phyloP scores from a whole-genome alignment of 2,797 vertebrate species.

The Vultur gryphus region DNA sequence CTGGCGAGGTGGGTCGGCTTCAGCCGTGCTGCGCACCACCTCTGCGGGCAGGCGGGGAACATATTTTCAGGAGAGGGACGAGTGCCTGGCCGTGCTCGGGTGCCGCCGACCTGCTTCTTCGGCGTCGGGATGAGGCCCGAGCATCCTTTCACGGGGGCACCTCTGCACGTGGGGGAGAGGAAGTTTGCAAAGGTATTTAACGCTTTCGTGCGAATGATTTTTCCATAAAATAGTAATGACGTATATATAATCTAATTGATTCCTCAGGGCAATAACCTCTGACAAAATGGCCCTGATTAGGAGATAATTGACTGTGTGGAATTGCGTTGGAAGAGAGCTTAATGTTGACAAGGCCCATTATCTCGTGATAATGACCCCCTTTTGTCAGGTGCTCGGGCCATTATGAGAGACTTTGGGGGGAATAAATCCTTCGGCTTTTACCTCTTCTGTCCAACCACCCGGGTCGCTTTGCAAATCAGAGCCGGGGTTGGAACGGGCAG shows the following conservation, averaged over 20 bases:
- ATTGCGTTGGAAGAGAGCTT: slow-evolving; percentile 57
- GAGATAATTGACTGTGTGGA: slow-evolving; percentile 74
- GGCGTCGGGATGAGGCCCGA: not conserved
- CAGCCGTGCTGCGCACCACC: not conserved
- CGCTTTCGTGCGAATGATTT: slow-evolving; percentile 61
- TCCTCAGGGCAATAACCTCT: slow-evolving; percentile 77
- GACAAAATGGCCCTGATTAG: slow-evolving; percentile 74
- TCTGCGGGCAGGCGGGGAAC: no score
- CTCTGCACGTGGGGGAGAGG: not conserved
- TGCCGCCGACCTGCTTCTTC: fast-evolving
- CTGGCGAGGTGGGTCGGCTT: not conserved
- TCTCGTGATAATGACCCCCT: slow-evolving; percentile 65
- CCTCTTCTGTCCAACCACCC: slow-evolving; percentile 57
- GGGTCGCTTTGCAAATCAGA: slow-evolving; percentile 60
- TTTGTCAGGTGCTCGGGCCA: slow-evolving; percentile 62
- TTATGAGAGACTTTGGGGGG: slow-evolving; percentile 24
- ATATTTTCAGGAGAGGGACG: not conserved
- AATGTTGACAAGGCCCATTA: slow-evolving; percentile 72
- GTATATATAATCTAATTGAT: slow-evolving; percentile 66
- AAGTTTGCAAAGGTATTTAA: slow-evolving; percentile 40
- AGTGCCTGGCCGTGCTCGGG: not conserved
- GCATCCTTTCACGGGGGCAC: not conserved
- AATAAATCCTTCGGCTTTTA: slow-evolving; percentile 56
- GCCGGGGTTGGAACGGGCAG: not conserved
- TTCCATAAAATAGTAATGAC: slow-evolving; percentile 64